phyloP scores from a whole-genome alignment of 2,113 vertebrate genomes.

The Nesogale talazaci region DNA sequence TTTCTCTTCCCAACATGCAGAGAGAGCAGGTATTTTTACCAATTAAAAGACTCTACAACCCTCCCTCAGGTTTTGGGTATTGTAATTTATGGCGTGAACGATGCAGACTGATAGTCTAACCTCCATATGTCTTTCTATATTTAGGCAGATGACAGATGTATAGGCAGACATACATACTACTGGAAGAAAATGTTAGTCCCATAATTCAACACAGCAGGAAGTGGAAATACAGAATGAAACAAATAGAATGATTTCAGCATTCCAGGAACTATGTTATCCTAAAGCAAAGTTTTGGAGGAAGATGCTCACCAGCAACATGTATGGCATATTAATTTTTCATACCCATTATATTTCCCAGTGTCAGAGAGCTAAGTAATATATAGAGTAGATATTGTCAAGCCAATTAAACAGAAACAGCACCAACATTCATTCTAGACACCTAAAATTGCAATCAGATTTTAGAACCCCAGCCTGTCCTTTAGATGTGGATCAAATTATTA shows the following conservation, averaged over 20 bases:
- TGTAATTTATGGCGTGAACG: neutral
- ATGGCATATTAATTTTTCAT: neutral
- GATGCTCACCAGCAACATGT: neutral
- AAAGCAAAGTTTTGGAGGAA: neutral
- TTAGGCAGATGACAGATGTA: too few species aligned
- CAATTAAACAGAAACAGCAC: neutral
- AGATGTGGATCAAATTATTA: neutral
- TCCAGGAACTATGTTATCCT: too few species aligned
- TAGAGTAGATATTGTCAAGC: neutral
- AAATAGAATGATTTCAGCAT: too few species aligned
- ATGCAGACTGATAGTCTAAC: too few species aligned
- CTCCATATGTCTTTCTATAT: too few species aligned
- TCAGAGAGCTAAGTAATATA: neutral
- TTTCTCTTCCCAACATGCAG: neutral
- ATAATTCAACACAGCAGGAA: too few species aligned
- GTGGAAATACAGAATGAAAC: too few species aligned
- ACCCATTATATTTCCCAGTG: neutral
- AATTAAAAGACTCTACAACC: neutral
- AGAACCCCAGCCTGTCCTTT: neutral
- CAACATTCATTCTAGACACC: neutral
- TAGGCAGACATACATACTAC: too few species aligned
- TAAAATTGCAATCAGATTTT: neutral
- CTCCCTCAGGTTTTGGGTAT: neutral
- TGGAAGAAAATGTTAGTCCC: too few species aligned
- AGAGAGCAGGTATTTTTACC: neutral